Conservation (phyloP, 2,797 vertebrate species). For the Coranthus polyacanthus region DNA sequence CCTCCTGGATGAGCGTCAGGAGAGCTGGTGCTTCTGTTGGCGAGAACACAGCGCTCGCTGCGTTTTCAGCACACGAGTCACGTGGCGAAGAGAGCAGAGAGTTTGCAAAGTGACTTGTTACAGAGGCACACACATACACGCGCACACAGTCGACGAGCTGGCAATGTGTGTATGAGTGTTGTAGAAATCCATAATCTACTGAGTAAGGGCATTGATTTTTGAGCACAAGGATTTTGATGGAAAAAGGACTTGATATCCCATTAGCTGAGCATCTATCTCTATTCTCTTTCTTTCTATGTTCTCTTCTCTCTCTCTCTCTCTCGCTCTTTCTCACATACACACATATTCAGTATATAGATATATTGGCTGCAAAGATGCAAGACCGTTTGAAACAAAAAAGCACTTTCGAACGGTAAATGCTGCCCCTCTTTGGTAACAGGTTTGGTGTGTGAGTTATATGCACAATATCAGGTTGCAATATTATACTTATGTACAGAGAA, state of each 20-base stretch:
- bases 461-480: constrained; percentile 90
- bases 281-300: constrained; percentile 59
- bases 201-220: constrained; percentile 76
- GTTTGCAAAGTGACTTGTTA: constrained; percentile 68
- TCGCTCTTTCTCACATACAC: constrained; percentile 33
- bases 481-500: constrained; percentile 84
- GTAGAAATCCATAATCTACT: constrained; percentile 77
- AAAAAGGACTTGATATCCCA: constrained; percentile 75
- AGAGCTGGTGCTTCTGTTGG: constrained; percentile 45
- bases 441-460: constrained; percentile 85
- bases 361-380: constrained; percentile 67
- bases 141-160: constrained; percentile 58
- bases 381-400: constrained; percentile 55
- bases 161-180: constrained; percentile 69
- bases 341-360: constrained; percentile 51
- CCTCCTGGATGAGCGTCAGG: constrained; percentile 49
- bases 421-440: constrained; percentile 72
- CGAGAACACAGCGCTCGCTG: constrained; percentile 39
- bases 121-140: constrained; percentile 49
- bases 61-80: constrained; percentile 57
- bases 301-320: constrained; percentile 31
- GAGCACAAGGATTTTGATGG: constrained; percentile 71
- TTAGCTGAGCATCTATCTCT: constrained; percentile 71
- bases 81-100: constrained; percentile 41
- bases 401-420: constrained; percentile 62